Evolutionary conservation across 2,797 vertebrate species (phyloP).

Genomic region (Sciurus vulgaris): DNA sequence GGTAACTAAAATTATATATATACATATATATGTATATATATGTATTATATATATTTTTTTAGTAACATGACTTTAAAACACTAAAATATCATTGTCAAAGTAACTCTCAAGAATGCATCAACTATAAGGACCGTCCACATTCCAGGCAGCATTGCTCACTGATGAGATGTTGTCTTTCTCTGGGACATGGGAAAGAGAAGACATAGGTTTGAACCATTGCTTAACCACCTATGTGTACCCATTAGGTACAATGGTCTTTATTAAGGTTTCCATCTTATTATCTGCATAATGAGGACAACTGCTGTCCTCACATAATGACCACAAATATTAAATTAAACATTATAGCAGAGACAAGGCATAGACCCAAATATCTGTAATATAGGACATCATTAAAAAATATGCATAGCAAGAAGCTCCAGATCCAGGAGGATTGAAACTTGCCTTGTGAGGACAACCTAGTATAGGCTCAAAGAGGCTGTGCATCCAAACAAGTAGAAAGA

Average conservation of each 20-base stretch:
- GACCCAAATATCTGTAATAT: not conserved
- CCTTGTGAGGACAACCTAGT: not conserved
- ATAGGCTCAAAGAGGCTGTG: not conserved
- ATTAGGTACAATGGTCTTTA: not conserved
- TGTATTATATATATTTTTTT: constrained; percentile 71
- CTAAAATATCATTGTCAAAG: not conserved
- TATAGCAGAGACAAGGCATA: not conserved
- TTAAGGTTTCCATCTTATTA: not conserved
- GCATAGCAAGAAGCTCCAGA: not conserved
- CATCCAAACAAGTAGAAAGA: not conserved
- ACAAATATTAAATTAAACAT: not conserved
- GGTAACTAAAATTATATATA: constrained; percentile 73
- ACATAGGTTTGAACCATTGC: not conserved
- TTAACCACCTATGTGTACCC: not conserved
- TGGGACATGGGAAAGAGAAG: not conserved
- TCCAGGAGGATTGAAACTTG: not conserved
- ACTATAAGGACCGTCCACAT: not conserved
- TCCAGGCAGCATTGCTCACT: not conserved
- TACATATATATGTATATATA: not conserved
- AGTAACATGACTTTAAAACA: constrained; percentile 61
- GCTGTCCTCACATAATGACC: not conserved
- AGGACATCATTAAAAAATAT: not conserved
- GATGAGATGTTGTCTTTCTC: not conserved
- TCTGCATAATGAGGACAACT: not conserved
- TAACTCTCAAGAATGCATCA: constrained; percentile 6